Conservation (phyloP, 2,113 vertebrate species). For the Brachionichthys hirsutus region DNA sequence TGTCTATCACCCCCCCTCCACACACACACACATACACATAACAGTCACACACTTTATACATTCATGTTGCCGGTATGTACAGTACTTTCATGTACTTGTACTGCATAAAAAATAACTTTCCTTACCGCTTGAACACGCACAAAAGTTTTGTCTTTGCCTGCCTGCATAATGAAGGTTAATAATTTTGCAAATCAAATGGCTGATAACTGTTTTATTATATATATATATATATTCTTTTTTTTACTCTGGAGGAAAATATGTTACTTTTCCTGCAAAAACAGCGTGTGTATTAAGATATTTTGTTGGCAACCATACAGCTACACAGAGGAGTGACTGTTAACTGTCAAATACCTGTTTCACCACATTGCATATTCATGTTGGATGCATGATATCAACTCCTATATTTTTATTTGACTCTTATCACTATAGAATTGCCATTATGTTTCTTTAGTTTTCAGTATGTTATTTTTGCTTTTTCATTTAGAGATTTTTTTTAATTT, state of each 20-base stretch:
- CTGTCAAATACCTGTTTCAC: constrained; percentile 19
- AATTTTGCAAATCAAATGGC: constrained; percentile 47
- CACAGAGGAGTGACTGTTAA: constrained; percentile 7
- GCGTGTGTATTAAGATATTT: constrained; percentile 20
- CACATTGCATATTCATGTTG: constrained; percentile 32
- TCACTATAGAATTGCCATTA: constrained; percentile 61
- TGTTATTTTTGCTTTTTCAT: constrained; percentile 11
- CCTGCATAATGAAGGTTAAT: constrained; percentile 26
- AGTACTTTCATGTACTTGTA: too few relatives aligned
- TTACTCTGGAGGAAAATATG: constrained; percentile 21
- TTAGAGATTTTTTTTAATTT: constrained; percentile 49
- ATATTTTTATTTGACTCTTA: constrained; percentile 33
- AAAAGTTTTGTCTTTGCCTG: constrained; percentile 11
- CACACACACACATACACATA: too few relatives aligned
- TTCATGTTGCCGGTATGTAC: background rate
- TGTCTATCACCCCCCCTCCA: too few relatives aligned
- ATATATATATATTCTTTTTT: constrained; percentile 21
- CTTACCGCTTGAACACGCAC: constrained; percentile 2
- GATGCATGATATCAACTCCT: constrained; percentile 18
- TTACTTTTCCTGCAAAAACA: constrained; percentile 34
- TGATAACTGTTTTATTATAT: constrained; percentile 43
- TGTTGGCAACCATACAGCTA: constrained; percentile 24
- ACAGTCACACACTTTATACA: background rate
- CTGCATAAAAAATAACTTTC: background rate
- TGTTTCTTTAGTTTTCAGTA: constrained; percentile 34